Percentiles rank a stretch among this genome's conserved stretches.
Conservation (phyloP, 2,797 vertebrate genomes). For the Yasuhikotakia modesta region DNA sequence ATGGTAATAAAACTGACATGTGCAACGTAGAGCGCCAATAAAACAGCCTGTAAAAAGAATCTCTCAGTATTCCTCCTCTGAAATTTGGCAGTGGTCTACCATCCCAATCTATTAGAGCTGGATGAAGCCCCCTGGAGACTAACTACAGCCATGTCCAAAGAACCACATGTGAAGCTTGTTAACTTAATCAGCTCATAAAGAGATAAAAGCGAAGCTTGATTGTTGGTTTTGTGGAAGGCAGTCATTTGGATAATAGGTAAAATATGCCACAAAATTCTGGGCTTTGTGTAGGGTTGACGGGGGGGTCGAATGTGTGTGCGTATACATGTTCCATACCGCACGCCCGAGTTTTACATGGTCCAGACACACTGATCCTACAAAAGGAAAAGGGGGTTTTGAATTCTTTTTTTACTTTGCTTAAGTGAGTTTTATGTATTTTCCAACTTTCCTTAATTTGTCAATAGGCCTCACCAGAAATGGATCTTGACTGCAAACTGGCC, state of each 20-base stretch:
- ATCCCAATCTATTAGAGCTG: conserved; percentile 60
- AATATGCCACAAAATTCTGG: conserved; percentile 76
- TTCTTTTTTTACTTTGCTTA: conserved; percentile 54
- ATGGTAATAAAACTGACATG: conserved; percentile 5
- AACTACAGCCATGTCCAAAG: conserved; percentile 59
- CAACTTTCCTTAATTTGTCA: conserved; percentile 68
- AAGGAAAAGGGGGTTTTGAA: conserved; percentile 68
- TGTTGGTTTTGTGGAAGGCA: conserved; percentile 82
- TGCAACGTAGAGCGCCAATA: conserved; percentile 52
- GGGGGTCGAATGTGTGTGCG: conserved; percentile 46
- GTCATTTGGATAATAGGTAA: conserved; percentile 83
- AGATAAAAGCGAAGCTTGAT: conserved; percentile 79
- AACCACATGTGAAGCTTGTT: conserved; percentile 79
- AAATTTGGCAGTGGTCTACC: conserved; percentile 56
- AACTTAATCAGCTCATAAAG: conserved; percentile 83
- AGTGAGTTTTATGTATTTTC: conserved; percentile 56
- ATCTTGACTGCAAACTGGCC: conserved; percentile 67
- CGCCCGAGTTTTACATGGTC: conserved; percentile 60
- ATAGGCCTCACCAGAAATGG: conserved; percentile 63
- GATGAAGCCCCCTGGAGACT: conserved; percentile 58
- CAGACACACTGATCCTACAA: conserved; percentile 61
- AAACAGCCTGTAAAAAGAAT: conserved; percentile 51
- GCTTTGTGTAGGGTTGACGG: conserved; percentile 51
- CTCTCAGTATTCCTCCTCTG: conserved; percentile 33
- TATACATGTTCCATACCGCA: conserved; percentile 20